Percentiles rank a stretch among this genome's conserved stretches.
These are phyloP conservation scores for Cosmia trapezina DNA, from an alignment of 2,888 invertebrate genomes.

Conservation along the genomic window DNA sequence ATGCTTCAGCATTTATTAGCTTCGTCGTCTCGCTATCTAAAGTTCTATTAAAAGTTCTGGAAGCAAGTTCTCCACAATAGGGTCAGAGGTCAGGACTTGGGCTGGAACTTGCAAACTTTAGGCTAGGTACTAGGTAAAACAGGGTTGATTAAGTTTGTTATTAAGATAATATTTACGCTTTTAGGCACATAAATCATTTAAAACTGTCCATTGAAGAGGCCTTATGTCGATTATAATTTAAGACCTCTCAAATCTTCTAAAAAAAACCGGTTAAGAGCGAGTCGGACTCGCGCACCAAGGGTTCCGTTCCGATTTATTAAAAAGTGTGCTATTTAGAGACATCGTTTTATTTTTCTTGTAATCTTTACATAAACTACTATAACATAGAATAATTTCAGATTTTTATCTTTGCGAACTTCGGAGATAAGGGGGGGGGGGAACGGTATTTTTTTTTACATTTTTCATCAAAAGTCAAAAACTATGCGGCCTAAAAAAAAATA, in stretches of 20 bases:
- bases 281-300: no score
- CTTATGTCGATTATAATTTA: not conserved
- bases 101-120: slow-evolving; percentile 21
- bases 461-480: no score
- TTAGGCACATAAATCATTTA: not conserved
- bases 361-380: no score
- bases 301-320: no score
- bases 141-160: not conserved
- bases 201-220: slow-evolving; percentile 5
- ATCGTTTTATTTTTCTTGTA: no score
- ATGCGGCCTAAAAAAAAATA: no score
- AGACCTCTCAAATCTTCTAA: not conserved
- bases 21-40: slow-evolving; percentile 5
- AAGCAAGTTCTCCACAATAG: slow-evolving; percentile 14
- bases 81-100: slow-evolving; percentile 2
- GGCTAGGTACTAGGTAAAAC: not conserved
- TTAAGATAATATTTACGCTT: not conserved
- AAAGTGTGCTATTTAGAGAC: no score
- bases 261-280: not conserved
- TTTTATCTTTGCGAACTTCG: no score
- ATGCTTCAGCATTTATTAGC: slow-evolving; percentile 31
- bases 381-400: no score
- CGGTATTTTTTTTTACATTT: no score
- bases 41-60: slow-evolving; percentile 23
- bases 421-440: no score